A percentile compares a stretch with the other conserved stretches of the same genome.
These are phyloP conservation scores for Oscheius sp. DNA, from an alignment of 1,140 invertebrate genomes.

Conservation along the genomic window DNA sequence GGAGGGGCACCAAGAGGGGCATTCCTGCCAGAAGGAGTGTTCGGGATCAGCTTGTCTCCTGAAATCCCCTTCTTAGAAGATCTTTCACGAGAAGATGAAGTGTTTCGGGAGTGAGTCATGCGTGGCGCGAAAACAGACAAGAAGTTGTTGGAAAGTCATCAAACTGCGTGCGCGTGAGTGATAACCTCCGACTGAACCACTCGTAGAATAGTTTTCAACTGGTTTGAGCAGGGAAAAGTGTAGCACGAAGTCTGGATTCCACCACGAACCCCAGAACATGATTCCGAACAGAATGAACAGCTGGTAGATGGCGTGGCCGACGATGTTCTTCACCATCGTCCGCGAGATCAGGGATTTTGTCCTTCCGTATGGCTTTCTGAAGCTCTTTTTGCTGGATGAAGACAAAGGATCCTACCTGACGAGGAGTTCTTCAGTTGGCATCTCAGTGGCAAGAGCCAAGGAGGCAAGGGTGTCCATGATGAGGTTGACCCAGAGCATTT, in stretches of 20 bases:
- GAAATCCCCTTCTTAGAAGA: background rate
- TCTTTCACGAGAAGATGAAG: background rate
- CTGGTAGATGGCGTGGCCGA: conserved; percentile 95
- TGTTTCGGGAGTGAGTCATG: too few species aligned
- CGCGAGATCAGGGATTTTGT: conserved; percentile 96
- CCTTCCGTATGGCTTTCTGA: conserved; percentile 89
- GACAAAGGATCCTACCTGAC: conserved; percentile 63
- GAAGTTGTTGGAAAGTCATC: background rate
- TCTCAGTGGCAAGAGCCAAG: conserved; percentile 92
- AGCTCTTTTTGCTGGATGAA: background rate
- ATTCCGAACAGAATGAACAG: conserved; percentile 88
- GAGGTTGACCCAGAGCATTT: conserved; percentile 98
- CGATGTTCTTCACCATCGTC: conserved; percentile 99
- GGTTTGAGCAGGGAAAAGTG: background rate
- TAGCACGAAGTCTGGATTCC: background rate
- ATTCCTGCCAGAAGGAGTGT: conserved; percentile 67
- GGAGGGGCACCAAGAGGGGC: conserved; percentile 74
- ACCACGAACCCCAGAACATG: conserved; percentile 74
- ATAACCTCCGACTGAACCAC: too few species aligned
- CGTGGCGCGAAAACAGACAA: background rate
- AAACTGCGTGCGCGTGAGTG: too few species aligned
- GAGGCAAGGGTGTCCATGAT: conserved; percentile 99
- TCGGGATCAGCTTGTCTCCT: conserved; percentile 34
- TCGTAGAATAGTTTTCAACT: background rate
- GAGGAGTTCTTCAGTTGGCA: conserved; percentile 91